Base-by-base conservation (phyloP, 2,888 invertebrate genomes). In the Xanthia icteritia region DNA sequence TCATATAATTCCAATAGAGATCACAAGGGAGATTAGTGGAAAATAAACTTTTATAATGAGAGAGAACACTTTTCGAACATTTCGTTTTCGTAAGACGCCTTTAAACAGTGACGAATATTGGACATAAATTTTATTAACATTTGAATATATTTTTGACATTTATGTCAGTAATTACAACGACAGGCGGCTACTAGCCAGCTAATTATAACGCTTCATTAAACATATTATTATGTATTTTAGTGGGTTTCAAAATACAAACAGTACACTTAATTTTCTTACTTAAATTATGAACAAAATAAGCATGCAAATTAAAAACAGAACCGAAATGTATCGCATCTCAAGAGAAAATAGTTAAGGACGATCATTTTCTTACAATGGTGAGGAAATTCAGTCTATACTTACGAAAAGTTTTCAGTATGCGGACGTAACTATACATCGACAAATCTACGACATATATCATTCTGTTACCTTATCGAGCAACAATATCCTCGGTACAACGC, bases 1-100 rank as follows among this genome's bases (percentile, higher is more conserved):
- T 86, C 84, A 86, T 90, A 83, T 85, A 87, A 79, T 84, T 83
- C 82, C 81, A 86, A 88, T 87, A 88, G 85, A 84, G 89, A 88
- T 88, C 84, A 87, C 77, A 54, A 54, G 66, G 36, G 45, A 86
- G 87, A 88, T 88, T 88, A 88, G 77, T 78, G 45, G 76, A 86
- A 77, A 83, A 88, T 87, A 79, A 81, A 87, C 87, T 84, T 74
- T 82, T 73, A 69, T 88, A 83, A 83, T 83, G 71, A 79, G 77
- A 81, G 20, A 58, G 73, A 84, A 84, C 84, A 83, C 78, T 77
- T 81, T 79, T 61, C 58, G 60, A 65, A 70, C 60, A 68, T 79
- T 77, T 70, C 51, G 61, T 77, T 85, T 82, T 71, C 58, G 64
- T 81, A 65, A 79, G 70, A 72, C 58, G 27, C 79, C 65, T 76